A percentile compares a stretch with the other conserved stretches of the same genome.
These are phyloP conservation scores for Petaurus breviceps DNA, from an alignment of 2,113 vertebrate species.

Conservation along the genomic window DNA sequence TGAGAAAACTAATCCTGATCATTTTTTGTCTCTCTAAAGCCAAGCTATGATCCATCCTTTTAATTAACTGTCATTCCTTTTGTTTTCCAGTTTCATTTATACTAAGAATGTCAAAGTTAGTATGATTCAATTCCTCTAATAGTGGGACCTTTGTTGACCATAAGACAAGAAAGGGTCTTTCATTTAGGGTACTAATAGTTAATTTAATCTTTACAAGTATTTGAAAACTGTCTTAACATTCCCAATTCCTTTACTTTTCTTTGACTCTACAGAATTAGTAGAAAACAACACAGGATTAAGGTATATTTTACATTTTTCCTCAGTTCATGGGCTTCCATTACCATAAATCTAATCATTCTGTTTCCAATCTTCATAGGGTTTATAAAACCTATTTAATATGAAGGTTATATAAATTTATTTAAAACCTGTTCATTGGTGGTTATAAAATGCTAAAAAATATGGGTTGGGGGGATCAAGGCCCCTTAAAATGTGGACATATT, in stretches of 20 bases:
- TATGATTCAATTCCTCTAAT: neutral
- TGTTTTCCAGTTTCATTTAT: neutral
- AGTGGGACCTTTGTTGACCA: neutral
- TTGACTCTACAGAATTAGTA: neutral
- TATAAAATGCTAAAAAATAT: neutral
- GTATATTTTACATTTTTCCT: neutral
- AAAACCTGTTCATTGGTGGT: neutral
- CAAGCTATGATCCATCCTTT: neutral
- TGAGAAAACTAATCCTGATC: neutral
- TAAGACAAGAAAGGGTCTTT: neutral
- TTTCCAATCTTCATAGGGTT: neutral
- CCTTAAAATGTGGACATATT: neutral
- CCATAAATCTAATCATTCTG: neutral
- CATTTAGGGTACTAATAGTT: neutral
- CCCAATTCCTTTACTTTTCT: neutral
- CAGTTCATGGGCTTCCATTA: neutral
- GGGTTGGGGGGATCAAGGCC: neutral
- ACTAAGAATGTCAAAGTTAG: neutral
- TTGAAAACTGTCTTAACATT: neutral
- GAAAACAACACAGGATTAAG: neutral
- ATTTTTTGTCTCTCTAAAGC: neutral
- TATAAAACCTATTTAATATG: neutral
- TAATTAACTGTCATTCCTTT: neutral
- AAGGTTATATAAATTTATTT: neutral
- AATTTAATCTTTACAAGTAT: neutral